Conservation (phyloP, 2,797 vertebrate genomes). For the Heliangelus exortis region DNA sequence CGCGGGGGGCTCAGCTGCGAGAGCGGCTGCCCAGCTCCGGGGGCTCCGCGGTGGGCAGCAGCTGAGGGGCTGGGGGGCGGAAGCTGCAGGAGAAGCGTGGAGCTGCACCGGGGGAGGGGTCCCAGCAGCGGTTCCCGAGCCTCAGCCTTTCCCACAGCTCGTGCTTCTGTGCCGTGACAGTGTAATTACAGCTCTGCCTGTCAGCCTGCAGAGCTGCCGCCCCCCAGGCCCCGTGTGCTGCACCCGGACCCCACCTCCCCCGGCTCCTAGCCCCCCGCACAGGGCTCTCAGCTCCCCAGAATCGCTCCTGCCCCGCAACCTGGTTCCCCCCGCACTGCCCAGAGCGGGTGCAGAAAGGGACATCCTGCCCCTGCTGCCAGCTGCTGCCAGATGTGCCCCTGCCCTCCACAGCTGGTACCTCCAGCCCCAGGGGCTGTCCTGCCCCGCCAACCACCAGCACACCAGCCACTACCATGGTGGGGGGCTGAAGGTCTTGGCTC, state of each 20-base stretch:
- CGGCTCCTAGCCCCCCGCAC: no score
- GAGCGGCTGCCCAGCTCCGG: fast-evolving
- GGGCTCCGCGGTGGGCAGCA: not conserved
- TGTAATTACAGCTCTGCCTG: not conserved
- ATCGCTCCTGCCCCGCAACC: not conserved
- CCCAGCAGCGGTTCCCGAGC: not conserved
- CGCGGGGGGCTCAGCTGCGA: fast-evolving
- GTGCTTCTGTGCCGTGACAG: not conserved
- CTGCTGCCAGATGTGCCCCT: not conserved
- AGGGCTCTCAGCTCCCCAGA: fast-evolving
- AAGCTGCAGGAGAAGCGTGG: not conserved
- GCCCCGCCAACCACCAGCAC: not conserved
- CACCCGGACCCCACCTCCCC: not conserved
- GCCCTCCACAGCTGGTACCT: not conserved
- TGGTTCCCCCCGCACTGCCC: not conserved
- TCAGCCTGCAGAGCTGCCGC: not conserved
- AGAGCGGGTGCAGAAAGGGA: fast-evolving
- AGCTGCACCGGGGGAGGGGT: fast-evolving
- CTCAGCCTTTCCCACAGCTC: not conserved
- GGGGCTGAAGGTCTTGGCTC: not conserved
- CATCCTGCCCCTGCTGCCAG: not conserved
- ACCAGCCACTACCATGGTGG: not conserved
- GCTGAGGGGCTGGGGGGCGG: not conserved
- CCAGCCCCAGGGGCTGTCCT: not conserved
- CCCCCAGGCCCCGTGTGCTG: not conserved